Base-by-base conservation (phyloP, 2,888 invertebrate genomes). In the Ophonus ardosiacus region DNA sequence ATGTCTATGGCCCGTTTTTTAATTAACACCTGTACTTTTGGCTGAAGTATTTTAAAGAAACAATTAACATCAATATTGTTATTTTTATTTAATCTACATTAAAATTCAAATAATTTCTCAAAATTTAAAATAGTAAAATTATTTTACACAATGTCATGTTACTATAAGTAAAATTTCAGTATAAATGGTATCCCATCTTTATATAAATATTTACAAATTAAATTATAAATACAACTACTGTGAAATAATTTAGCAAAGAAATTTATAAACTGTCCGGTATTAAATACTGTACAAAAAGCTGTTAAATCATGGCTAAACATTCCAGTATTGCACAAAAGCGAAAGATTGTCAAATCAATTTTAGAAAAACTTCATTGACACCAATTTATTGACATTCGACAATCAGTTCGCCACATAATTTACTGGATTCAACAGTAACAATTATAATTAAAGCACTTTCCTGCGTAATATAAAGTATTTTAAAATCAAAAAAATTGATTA, bases 291-390 rank as follows among this genome's bases (percentile, higher is more conserved):
- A 74, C 71, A 74, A 43, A 43, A 68, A 68, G 40, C 63, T 63
- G 63, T 63, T 21, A 68, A 40, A 40, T 43, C 43, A 51, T 51
- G 43, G 43, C 43, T 51, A 43, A 83, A 83, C 83, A 76, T 15
- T 83, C 83, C 83, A 59, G 61, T 76, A 83, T 83, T 83, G 83
- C 83, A 83, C 83, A 83, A 51, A 21, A 78, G 17, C 18, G 57
- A 78, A 56, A 24, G 38, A 78, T 57, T 78, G 71, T 74, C 71
- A 74, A 74, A 74, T 18, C 6, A 15, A 38, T 0, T 7, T 18
- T 8, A 7, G 51, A 74, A 18, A 18, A 43, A 43, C 15, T 43
- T 68, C 13, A 38, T 13, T 74, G 3, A 43, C 43, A 15, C 51
- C 40, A 43, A 40, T 74, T 74, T 43, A 74, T 74, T 74, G 51